Percentiles rank a stretch among this genome's conserved stretches.
Evolutionary conservation across 2,797 vertebrate genomes (phyloP).

Genomic region (Sylvia borin): DNA sequence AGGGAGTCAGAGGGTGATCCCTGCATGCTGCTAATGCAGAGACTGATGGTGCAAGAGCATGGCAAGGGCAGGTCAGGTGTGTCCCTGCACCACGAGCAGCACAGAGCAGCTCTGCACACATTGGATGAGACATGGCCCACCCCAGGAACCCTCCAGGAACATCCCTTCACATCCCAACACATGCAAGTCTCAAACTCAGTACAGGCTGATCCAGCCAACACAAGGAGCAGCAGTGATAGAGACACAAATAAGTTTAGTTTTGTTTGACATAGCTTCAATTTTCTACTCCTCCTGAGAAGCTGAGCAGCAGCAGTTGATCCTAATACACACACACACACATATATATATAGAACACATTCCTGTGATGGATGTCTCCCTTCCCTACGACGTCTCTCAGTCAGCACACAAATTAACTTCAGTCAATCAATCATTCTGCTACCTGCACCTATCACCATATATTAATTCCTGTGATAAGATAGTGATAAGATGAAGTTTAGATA

Average conservation of each 20-base stretch:
- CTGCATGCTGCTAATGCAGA: rapidly evolving
- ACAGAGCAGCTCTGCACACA: background rate
- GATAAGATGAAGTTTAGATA: background rate
- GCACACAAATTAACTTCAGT: slow-evolving; percentile 14
- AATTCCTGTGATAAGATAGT: background rate
- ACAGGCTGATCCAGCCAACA: background rate
- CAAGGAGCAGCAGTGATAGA: background rate
- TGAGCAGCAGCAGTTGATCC: background rate
- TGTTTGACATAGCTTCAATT: background rate
- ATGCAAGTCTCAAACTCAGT: rapidly evolving
- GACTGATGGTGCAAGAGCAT: background rate
- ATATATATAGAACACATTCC: background rate
- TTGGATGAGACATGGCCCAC: background rate
- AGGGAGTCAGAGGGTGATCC: background rate
- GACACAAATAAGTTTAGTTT: background rate
- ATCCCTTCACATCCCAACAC: background rate
- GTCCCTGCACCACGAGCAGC: rapidly evolving
- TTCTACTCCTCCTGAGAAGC: background rate
- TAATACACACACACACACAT: background rate
- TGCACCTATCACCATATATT: slow-evolving; percentile 2
- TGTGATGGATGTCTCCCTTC: background rate
- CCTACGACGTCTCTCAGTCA: background rate
- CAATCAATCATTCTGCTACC: slow-evolving; percentile 27
- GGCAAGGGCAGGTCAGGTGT: background rate
- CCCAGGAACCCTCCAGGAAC: background rate